Base-by-base conservation (phyloP, 2,113 vertebrate species). In the Passerina amoena region DNA sequence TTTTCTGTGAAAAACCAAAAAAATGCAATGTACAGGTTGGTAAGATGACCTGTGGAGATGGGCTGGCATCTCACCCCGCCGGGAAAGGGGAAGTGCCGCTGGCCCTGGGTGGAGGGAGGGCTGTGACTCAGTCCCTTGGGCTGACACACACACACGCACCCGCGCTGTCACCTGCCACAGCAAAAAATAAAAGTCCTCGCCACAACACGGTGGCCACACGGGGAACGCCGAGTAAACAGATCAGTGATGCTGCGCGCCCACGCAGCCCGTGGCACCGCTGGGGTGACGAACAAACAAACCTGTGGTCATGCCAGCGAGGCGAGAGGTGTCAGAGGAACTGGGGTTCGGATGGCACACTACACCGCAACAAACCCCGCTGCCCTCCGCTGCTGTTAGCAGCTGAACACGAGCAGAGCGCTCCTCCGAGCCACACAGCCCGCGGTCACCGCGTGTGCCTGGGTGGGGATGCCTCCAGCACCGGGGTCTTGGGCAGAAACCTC, bases 91-190 rank as follows among this genome's bases (percentile, higher is more conserved):
- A 96, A 89, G 79, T 73, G 73, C 45, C 0, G 0, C 28, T 3
- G 5, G 31, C 20, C 31, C 42, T 2, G 2, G 63, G 63, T 1
- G 0, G 63, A 76, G 44, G 64, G 48, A 63, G 37, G 31, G 44
- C 86, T 72, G 57, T 97, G 96, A 97, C 94, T 97, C 97, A 97
- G 92, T 82, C 78, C 89, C 88, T 14, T 1, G 82, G 79, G 89
- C 14, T 94, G 86, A 95, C 90, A 96, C 3, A 3, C 88, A 65
- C 59, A 76, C 21, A 8, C 87, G 48, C 51, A 51, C 45, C 50
- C 31, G 23, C 51, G 30, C 51, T 57, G 83, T 61, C 92, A 95
- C 92, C 94, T 92, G 88, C 65, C 14, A 4, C 66, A 25, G 86
- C 2, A 23, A 76, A 89, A 94, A 91, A 94, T 54, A 94, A 51